Base-by-base conservation (phyloP, 2,888 invertebrate species). In the Chalcis sispes region DNA sequence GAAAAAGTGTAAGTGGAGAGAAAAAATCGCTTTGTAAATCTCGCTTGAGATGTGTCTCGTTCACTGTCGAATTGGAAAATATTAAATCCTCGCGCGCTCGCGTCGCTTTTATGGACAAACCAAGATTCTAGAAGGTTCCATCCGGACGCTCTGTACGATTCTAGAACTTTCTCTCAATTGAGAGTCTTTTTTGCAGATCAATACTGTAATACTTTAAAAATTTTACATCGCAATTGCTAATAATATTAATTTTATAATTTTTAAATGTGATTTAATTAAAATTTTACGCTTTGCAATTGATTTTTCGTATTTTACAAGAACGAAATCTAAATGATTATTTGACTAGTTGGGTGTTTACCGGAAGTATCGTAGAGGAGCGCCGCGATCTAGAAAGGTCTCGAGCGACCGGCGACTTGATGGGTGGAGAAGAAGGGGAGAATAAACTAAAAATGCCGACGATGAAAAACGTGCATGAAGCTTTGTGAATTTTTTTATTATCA, bases 61-160 rank as follows among this genome's bases (percentile, higher is more conserved):
- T 23, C 80, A 75, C 73, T 5, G 73, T 78, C 80, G 72, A 73
- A 52, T 79, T 46, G 59, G 65, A 61, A 73, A 83, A 58, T 83
- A 80, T 81, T 78, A 69, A 79, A 78, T 67, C 13, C 23, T 56
- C 76, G 69, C 79, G 82, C 81, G 80, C 75, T 15, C 69, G 62
- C 36, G 20, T 20, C 69, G 76, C 75, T 85, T 85, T 83, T 85
- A 84, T 84, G 54, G 80, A 81, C 73, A 76, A 15, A 72, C 75
- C 75, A 80, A 80, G 65, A 78, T 84, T 84, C 85, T 82, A 81
- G 85, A 85, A 85, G 50, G 46, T 70, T 15, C 70, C 25, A 8
- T 40, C 50, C 83, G 85, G 82, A 84, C 78, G 61, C 20, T 50
- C 50, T n/a, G 40, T 13, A 48, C 74, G 46, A 29, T 80, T 82